Percentiles rank a stretch among this genome's conserved stretches.
phyloP scores from a whole-genome alignment of 92 coral and sea anemone genomes.

The Parazoanthus swiftii region DNA sequence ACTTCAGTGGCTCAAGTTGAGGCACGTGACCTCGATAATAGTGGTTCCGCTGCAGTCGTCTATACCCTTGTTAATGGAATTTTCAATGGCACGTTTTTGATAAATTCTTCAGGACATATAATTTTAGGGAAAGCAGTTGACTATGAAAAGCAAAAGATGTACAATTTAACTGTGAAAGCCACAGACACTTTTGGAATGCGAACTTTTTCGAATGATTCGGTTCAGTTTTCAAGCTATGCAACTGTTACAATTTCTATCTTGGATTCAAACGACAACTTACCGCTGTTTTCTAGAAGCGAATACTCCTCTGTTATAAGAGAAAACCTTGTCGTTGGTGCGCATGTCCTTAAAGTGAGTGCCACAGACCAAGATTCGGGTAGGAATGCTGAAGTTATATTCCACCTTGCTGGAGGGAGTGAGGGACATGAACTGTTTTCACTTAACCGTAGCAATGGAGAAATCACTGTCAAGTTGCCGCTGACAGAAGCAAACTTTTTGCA shows the following conservation, averaged over 20 bases:
- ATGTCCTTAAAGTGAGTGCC: conserved; percentile 41
- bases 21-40: conserved; percentile 56
- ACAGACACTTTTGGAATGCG: conserved; percentile 45
- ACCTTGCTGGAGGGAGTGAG: neutral
- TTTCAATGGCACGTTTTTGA: conserved; percentile 41
- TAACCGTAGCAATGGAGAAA: conserved; percentile 43
- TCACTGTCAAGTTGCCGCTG: conserved; percentile 40
- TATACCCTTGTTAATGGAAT: conserved; percentile 37
- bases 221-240: conserved; percentile 42
- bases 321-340: conserved; percentile 45
- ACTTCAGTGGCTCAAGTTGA: conserved; percentile 43
- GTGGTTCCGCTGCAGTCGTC: conserved; percentile 41
- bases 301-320: conserved; percentile 36
- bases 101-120: conserved; percentile 52
- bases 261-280: conserved; percentile 58
- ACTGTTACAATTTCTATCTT: conserved; percentile 45
- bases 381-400: conserved; percentile 40
- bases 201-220: conserved; percentile 22
- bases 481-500: conserved; percentile 57
- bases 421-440: conserved; percentile 36
- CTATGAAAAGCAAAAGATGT: conserved; percentile 40
- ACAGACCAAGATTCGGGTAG: conserved; percentile 54
- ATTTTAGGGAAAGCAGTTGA: conserved; percentile 44
- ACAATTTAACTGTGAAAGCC: conserved; percentile 47
- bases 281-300: conserved; percentile 31